phyloP scores from a whole-genome alignment of 2,797 vertebrate species.

The Cercopithecus mitis region DNA sequence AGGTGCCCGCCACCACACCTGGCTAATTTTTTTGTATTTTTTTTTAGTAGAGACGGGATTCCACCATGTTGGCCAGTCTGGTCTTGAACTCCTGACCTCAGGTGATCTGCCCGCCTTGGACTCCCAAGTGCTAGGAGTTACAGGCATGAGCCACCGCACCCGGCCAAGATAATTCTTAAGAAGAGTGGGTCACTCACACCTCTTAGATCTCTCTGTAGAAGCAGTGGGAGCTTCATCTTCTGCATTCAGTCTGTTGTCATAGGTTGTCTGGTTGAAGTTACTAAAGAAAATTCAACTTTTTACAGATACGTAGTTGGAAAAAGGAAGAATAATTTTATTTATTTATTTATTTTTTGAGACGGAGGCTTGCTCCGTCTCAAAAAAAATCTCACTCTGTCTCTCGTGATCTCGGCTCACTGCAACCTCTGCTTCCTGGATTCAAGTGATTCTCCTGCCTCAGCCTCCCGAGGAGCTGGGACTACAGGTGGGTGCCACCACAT shows the following conservation, averaged over 20 bases:
- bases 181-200: neutral
- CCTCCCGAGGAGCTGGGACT: too few species aligned
- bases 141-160: too few species aligned
- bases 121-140: too few species aligned
- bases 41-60: neutral
- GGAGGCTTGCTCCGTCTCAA: too few species aligned
- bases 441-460: too few species aligned
- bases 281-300: neutral
- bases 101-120: neutral
- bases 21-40: neutral
- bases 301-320: neutral
- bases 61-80: neutral
- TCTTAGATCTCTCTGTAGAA: neutral
- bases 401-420: too few species aligned
- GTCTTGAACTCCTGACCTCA: neutral
- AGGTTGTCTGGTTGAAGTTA: neutral
- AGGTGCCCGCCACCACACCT: neutral
- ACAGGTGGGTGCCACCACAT: too few species aligned
- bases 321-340: neutral
- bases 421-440: too few species aligned
- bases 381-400: too few species aligned
- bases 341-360: too few species aligned
- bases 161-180: neutral
- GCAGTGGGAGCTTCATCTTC: neutral
- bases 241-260: neutral